Evolutionary conservation across 1,140 invertebrate species (phyloP).

Genomic region (Cylas formicarius): DNA sequence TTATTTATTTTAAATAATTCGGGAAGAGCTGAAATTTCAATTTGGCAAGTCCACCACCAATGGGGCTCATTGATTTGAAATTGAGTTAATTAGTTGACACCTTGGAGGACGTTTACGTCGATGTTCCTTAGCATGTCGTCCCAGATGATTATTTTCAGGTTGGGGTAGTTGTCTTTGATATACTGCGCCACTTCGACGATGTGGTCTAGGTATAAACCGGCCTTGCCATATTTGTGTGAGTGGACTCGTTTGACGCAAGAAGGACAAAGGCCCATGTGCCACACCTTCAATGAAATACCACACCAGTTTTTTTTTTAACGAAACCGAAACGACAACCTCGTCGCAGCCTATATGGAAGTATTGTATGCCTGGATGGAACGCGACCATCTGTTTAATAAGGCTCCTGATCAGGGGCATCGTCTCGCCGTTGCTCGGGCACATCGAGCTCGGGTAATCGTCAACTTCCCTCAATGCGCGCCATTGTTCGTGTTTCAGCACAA

Average conservation of each 20-base stretch:
- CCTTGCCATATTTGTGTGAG: constrained; percentile 26
- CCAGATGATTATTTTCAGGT: constrained; percentile 78
- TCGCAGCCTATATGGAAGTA: constrained; percentile 74
- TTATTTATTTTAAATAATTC: too few relatives aligned
- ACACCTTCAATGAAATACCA: constrained; percentile 24
- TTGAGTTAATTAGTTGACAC: constrained; percentile 46
- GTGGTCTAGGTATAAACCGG: constrained; percentile 63
- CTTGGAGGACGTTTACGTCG: constrained; percentile 29
- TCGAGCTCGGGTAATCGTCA: constrained; percentile 65
- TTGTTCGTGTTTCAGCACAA: constrained; percentile 72
- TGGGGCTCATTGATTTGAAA: too few relatives aligned
- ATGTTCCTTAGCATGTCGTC: constrained; percentile 86
- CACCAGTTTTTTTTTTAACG: too few relatives aligned
- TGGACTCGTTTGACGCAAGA: constrained; percentile 24
- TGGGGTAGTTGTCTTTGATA: constrained; percentile 57
- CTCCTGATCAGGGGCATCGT: constrained; percentile 61
- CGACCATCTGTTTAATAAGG: constrained; percentile 74
- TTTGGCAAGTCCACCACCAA: too few relatives aligned
- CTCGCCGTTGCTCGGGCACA: constrained; percentile 70
- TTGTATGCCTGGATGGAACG: constrained; percentile 53
- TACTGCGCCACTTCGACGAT: constrained; percentile 55
- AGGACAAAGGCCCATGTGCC: constrained; percentile 32
- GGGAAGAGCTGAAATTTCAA: too few relatives aligned
- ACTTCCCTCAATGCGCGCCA: constrained; percentile 72
- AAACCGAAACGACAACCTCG: constrained; percentile 78